phyloP scores from a whole-genome alignment of 2,888 invertebrate genomes.

The Orthonevra nobilis region DNA sequence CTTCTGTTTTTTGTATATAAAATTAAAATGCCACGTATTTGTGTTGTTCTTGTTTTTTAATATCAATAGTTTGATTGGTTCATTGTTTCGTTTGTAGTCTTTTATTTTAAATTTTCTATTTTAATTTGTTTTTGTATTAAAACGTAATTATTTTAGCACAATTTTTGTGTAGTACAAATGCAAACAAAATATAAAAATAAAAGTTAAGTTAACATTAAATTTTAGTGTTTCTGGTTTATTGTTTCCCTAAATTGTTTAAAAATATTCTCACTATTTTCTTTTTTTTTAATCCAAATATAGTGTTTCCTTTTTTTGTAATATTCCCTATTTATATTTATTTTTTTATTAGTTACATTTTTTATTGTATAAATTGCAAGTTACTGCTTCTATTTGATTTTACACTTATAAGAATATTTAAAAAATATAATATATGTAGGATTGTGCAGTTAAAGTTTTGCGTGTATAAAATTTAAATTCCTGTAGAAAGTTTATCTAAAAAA shows the following conservation, averaged over 20 bases:
- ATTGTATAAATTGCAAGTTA: constrained; percentile 62
- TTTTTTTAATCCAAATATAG: constrained; percentile 2
- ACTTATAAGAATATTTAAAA: constrained; percentile 56
- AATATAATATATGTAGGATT: constrained; percentile 67
- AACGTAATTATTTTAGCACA: constrained; percentile 29
- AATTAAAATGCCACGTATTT: constrained; percentile 58
- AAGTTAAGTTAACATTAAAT: constrained; percentile 13
- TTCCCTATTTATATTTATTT: constrained; percentile 59
- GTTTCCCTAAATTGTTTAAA: constrained; percentile 43
- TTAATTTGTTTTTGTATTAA: constrained; percentile 11
- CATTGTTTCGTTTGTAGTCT: constrained; percentile 69
- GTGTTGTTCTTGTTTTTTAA: constrained; percentile 27
- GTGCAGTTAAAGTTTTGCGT: constrained; percentile 65
- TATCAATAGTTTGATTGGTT: constrained; percentile 69
- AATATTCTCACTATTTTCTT: constrained; percentile 8
- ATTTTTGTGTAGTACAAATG: constrained; percentile 22
- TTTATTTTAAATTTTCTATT: constrained; percentile 32
- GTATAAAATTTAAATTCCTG: constrained; percentile 70
- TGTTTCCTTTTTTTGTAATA: constrained; percentile 19
- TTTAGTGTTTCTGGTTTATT: constrained; percentile 25
- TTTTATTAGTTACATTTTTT: constrained; percentile 25
- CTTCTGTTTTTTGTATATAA: constrained; percentile 37
- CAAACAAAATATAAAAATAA: too few species aligned
- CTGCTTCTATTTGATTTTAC: constrained; percentile 47
- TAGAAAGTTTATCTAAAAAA: constrained; percentile 51